Evolutionary conservation across 1,140 invertebrate species (phyloP).

Genomic region (Anoplolepis gracilipes): DNA sequence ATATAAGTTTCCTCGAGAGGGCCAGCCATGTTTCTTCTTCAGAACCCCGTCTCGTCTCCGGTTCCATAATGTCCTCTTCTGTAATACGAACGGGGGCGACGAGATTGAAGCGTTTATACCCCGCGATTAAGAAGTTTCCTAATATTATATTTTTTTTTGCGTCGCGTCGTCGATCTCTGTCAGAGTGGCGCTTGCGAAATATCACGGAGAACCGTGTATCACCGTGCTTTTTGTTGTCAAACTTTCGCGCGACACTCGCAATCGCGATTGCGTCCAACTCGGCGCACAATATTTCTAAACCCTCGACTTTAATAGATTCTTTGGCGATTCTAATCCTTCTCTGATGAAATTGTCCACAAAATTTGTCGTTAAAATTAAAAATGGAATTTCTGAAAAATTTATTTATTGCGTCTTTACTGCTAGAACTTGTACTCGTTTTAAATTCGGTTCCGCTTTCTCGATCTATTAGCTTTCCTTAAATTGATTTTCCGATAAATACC

Average conservation of each 20-base stretch:
- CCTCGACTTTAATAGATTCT: neutral
- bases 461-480: neutral
- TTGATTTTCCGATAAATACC: neutral
- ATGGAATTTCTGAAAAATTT: neutral
- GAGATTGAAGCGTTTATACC: constrained; percentile 37
- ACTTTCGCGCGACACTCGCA: constrained; percentile 35
- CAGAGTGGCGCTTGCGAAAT: constrained; percentile 17
- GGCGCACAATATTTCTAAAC: neutral
- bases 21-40: constrained; percentile 10
- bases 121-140: constrained; percentile 48
- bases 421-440: neutral
- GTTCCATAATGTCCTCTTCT: constrained; percentile 18
- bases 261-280: constrained; percentile 1
- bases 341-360: neutral
- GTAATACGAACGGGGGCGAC: constrained; percentile 17
- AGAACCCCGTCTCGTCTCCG: neutral
- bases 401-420: neutral
- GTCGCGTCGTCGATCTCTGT: constrained; percentile 36
- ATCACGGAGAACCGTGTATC: neutral
- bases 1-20: constrained; percentile 43
- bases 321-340: neutral
- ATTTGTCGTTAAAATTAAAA: neutral
- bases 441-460: neutral
- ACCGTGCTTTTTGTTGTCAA: neutral
- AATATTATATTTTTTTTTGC: constrained; percentile 42